Evolutionary conservation across 1,140 invertebrate species (phyloP).

Genomic region (Neodiprion pinetum): DNA sequence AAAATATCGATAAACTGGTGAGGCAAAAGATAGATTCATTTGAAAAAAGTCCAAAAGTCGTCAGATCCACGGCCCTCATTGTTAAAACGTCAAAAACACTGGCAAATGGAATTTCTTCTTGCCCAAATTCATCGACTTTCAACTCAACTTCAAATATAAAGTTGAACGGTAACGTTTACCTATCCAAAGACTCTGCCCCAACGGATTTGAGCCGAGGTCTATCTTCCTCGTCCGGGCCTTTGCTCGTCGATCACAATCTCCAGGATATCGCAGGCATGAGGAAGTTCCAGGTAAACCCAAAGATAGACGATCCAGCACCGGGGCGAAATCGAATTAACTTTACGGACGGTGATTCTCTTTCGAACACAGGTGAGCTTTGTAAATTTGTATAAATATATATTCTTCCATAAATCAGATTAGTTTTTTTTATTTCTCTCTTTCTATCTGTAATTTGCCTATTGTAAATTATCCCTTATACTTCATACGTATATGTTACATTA

Average conservation of each 20-base stretch:
- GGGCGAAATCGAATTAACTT: neutral
- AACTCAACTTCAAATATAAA: neutral
- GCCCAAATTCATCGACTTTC: neutral
- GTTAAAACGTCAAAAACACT: constrained; percentile 54
- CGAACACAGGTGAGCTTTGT: neutral
- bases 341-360: neutral
- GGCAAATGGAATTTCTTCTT: constrained; percentile 6
- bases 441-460: too few species aligned
- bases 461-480: too few species aligned
- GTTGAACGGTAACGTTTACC: constrained; percentile 1
- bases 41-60: constrained; percentile 54
- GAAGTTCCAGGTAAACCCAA: constrained; percentile 2
- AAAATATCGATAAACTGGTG: constrained; percentile 55
- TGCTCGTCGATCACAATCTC: neutral
- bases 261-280: neutral
- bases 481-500: too few species aligned
- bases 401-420: neutral
- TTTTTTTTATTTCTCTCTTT: neutral
- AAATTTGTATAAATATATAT: neutral
- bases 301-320: neutral
- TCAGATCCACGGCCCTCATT: constrained; percentile 57
- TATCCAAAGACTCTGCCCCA: neutral
- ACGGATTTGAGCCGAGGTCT: neutral
- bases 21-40: constrained; percentile 53
- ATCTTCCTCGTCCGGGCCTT: neutral